A percentile compares a stretch with the other conserved stretches of the same genome.
phyloP scores from a whole-genome alignment of 1,140 invertebrate genomes.

The Ectropis grisescens region DNA sequence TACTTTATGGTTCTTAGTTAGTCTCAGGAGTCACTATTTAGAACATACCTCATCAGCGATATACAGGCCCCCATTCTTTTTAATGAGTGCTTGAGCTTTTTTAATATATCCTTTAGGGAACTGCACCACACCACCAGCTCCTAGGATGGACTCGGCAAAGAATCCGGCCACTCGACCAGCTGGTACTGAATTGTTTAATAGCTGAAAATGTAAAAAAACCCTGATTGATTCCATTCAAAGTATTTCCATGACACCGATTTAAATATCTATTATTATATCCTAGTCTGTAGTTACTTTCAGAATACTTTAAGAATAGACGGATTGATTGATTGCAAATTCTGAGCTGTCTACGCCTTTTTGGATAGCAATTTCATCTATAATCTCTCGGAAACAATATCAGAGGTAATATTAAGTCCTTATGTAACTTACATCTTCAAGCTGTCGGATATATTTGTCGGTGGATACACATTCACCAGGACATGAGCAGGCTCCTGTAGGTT shows the following conservation, averaged over 20 bases:
- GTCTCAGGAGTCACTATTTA: too few relatives aligned
- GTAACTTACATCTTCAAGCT: constrained; percentile 81
- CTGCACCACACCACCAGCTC: constrained; percentile 85
- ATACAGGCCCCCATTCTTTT: constrained; percentile 86
- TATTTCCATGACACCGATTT: too few relatives aligned
- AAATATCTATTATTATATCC: too few relatives aligned
- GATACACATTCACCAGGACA: constrained; percentile 81
- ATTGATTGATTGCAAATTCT: too few relatives aligned
- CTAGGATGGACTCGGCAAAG: constrained; percentile 96
- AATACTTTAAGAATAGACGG: too few relatives aligned
- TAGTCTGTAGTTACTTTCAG: too few relatives aligned
- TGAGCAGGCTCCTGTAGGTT: constrained; percentile 77
- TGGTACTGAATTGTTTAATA: constrained; percentile 82
- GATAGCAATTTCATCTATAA: too few relatives aligned
- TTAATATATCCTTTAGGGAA: constrained; percentile 91
- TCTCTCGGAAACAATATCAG: too few relatives aligned
- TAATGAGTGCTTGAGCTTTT: constrained; percentile 84
- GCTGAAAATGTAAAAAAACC: constrained; percentile 29
- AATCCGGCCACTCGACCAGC: constrained; percentile 84
- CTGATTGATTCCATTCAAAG: too few relatives aligned
- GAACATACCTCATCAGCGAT: constrained; percentile 95
- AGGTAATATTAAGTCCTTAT: too few relatives aligned
- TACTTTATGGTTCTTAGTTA: too few relatives aligned
- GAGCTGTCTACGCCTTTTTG: too few relatives aligned
- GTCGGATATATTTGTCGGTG: constrained; percentile 82